A percentile compares a stretch with the other conserved stretches of the same genome.
These are phyloP conservation scores for Colius striatus DNA, from an alignment of 2,113 vertebrate genomes.

Conservation along the genomic window DNA sequence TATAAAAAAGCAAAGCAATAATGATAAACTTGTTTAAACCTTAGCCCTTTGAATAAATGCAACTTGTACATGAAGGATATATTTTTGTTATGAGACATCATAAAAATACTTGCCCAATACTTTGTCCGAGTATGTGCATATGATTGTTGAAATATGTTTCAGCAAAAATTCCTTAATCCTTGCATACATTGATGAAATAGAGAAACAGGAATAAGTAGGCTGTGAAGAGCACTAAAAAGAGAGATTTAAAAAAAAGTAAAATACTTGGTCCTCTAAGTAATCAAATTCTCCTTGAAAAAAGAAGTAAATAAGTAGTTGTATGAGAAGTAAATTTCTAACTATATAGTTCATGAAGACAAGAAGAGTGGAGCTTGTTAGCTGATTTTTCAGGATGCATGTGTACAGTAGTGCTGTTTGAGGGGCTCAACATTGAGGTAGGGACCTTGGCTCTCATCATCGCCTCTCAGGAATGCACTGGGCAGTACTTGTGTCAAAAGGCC, in stretches of 20 bases:
- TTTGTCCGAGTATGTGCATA: not conserved
- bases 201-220: not conserved
- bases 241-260: not conserved
- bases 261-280: not conserved
- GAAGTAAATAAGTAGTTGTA: not conserved
- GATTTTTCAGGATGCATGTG: not conserved
- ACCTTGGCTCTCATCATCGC: not conserved
- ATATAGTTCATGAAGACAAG: not conserved
- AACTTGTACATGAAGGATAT: not conserved
- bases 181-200: not conserved
- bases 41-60: not conserved
- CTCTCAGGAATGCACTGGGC: not conserved
- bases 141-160: not conserved
- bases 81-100: not conserved
- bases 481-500: not conserved
- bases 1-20: slow-evolving; percentile 37
- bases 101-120: not conserved
- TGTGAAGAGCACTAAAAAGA: not conserved
- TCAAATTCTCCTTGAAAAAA: not conserved
- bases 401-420: accelerated
- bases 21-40: slow-evolving; percentile 28
- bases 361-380: not conserved
- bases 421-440: not conserved
- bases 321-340: not conserved
- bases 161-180: not conserved